Percentiles rank a stretch among this genome's conserved stretches.
phyloP scores from a whole-genome alignment of 2,113 vertebrate species.

The Climacteris rufus region DNA sequence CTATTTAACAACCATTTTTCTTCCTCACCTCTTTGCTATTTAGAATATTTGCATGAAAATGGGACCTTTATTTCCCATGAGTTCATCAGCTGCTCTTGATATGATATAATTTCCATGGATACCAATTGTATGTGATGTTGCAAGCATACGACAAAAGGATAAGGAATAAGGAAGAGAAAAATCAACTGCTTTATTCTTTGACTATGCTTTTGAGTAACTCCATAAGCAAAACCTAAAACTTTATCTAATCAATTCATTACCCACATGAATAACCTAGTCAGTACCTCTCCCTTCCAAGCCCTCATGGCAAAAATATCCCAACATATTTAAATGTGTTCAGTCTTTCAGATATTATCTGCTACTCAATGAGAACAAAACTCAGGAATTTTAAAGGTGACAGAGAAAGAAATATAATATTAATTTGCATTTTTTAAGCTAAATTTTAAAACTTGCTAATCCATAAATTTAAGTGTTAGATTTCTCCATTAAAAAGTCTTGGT shows the following conservation, averaged over 20 bases:
- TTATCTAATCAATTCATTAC: not conserved
- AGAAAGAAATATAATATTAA: not conserved
- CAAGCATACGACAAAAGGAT: not conserved
- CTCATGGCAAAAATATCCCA: not conserved
- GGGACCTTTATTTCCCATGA: conserved; percentile 55
- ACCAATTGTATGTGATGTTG: conserved; percentile 3
- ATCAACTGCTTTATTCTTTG: conserved; percentile 3
- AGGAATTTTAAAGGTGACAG: not conserved
- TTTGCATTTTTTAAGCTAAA: not conserved
- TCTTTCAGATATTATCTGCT: not conserved
- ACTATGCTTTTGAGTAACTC: not conserved
- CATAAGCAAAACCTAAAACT: conserved; percentile 2
- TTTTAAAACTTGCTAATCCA: not conserved
- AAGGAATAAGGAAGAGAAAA: not conserved
- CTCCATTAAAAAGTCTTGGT: not conserved
- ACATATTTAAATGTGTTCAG: not conserved
- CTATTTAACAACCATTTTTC: conserved; percentile 51
- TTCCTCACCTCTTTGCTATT: conserved; percentile 38
- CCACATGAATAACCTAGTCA: not conserved
- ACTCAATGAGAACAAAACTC: not conserved
- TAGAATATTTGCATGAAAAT: conserved; percentile 62
- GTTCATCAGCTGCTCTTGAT: conserved; percentile 39
- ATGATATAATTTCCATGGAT: conserved; percentile 56
- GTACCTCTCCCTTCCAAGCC: not conserved
- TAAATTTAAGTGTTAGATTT: not conserved